Conservation (phyloP, 2,888 invertebrate species). For the Odontocerum albicorne region DNA sequence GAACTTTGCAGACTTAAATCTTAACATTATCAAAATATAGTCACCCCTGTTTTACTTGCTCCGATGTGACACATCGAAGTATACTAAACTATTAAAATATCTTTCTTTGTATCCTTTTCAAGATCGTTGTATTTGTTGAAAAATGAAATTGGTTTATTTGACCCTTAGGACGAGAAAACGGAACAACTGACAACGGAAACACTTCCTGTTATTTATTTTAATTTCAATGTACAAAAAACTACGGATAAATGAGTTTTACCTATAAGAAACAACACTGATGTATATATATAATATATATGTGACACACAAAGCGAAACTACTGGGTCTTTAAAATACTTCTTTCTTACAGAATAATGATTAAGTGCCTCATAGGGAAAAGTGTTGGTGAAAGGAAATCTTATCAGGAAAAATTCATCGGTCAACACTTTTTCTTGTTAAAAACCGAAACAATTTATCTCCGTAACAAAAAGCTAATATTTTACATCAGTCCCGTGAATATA, state of each 20-base stretch:
- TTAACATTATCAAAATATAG: conserved; percentile 29
- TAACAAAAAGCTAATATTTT: conserved; percentile 38
- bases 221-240: not conserved
- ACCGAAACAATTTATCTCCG: conserved; percentile 20
- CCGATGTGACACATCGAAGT: conserved; percentile 20
- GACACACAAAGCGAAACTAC: conserved; percentile 10
- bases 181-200: not conserved
- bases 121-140: conserved; percentile 28
- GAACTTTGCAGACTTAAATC: conserved; percentile 28
- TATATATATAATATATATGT: conserved; percentile 5
- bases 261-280: conserved; percentile 7
- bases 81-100: conserved; percentile 24
- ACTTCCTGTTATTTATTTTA: not conserved
- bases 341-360: not conserved
- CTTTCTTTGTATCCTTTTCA: conserved; percentile 28
- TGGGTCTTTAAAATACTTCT: conserved; percentile 1
- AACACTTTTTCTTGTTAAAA: conserved; percentile 11
- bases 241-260: conserved; percentile 11
- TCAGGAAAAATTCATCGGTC: conserved; percentile 2
- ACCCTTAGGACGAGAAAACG: too few species aligned
- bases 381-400: not conserved
- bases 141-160: conserved; percentile 6
- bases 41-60: conserved; percentile 32
- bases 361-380: not conserved
- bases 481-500: conserved; percentile 59